phyloP scores from a whole-genome alignment of 2,113 vertebrate genomes.

The Shinisaurus crocodilurus region DNA sequence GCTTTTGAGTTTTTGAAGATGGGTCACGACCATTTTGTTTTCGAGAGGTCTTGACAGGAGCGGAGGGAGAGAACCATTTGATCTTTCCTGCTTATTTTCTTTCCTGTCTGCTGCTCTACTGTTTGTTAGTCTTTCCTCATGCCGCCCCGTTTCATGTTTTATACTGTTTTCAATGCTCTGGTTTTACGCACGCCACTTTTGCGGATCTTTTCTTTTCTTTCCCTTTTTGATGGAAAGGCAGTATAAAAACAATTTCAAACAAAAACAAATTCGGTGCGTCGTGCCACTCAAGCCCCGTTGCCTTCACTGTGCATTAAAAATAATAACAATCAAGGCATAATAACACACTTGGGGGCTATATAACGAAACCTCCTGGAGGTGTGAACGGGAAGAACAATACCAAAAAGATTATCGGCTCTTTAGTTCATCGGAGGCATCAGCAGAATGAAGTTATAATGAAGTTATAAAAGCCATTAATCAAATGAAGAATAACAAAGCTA shows the following conservation, averaged over 20 bases:
- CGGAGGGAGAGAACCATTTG: neutral
- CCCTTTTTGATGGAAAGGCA: neutral
- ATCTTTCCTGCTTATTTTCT: constrained; percentile 21
- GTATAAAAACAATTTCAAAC: neutral
- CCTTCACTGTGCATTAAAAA: neutral
- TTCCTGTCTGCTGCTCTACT: neutral
- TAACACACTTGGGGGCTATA: too few relatives aligned
- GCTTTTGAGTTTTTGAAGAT: neutral
- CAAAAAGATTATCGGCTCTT: neutral
- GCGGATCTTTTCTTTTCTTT: neutral
- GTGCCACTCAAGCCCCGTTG: neutral
- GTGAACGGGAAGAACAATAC: neutral
- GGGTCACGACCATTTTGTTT: neutral
- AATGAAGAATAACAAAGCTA: too few relatives aligned
- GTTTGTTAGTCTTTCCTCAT: neutral
- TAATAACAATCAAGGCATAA: too few relatives aligned
- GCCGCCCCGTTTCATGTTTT: neutral
- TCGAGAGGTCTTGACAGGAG: neutral
- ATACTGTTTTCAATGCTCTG: neutral
- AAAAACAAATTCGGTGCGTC: neutral
- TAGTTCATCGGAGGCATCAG: too few relatives aligned
- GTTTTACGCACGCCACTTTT: neutral
- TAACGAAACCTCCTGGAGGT: neutral
- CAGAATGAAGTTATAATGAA: too few relatives aligned
- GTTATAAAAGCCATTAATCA: too few relatives aligned